phyloP scores from a whole-genome alignment of 2,797 vertebrate genomes.

The Onychomys arenicola region DNA sequence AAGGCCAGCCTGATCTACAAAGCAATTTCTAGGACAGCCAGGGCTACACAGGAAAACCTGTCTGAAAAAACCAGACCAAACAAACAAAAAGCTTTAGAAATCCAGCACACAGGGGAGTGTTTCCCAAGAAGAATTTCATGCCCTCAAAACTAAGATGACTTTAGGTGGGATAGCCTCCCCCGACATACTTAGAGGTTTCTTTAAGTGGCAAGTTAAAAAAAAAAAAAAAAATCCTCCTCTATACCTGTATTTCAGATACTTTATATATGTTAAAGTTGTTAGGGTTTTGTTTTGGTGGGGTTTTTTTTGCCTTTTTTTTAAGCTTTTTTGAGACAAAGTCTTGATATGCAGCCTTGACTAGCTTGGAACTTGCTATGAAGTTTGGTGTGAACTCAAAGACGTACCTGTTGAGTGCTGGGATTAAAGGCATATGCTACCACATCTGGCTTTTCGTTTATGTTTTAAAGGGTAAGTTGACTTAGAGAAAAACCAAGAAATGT shows the following conservation, averaged over 20 bases:
- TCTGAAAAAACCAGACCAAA: not conserved
- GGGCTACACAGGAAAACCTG: not conserved
- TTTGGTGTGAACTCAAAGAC: not conserved
- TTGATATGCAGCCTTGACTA: not conserved
- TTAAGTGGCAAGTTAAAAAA: constrained; percentile 10
- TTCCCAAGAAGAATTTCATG: constrained; percentile 44
- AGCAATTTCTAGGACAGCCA: not conserved
- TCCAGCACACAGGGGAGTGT: not conserved
- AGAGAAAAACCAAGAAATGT: constrained; percentile 55
- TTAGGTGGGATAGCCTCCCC: not conserved
- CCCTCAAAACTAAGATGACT: constrained; percentile 5
- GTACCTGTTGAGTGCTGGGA: not conserved
- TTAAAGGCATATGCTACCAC: not conserved
- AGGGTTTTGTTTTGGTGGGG: not conserved
- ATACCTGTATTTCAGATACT: not conserved
- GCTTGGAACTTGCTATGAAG: no score
- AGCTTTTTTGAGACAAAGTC: not conserved
- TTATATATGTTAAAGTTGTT: not conserved
- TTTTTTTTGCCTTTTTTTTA: not conserved
- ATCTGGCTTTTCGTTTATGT: not conserved
- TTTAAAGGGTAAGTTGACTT: constrained; percentile 49
- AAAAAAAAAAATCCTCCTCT: not conserved
- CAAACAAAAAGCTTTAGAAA: constrained; percentile 1
- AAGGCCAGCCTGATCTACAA: not conserved
- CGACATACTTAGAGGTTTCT: not conserved